Base-by-base conservation (phyloP, 1,140 invertebrate genomes). In the Lamellibrachia luymesi region DNA sequence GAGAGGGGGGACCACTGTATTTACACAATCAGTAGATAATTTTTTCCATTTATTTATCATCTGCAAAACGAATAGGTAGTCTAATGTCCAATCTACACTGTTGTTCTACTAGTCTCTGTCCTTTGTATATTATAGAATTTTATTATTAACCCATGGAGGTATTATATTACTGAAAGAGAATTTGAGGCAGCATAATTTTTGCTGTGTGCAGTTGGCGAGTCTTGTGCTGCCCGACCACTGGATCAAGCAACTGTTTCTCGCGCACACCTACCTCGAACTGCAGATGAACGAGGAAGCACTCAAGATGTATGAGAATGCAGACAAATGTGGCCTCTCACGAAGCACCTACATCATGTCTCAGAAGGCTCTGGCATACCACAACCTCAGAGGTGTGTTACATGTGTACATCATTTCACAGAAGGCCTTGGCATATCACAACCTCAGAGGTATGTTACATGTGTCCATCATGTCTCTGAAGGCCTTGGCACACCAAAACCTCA, bases 181-280 rank as follows among this genome's bases (percentile, higher is more conserved):
- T 56, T 6, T 56, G 6, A 13, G 38, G 38, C 38, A 38, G 38
- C 38, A 38, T 38, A 38, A 38, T 17, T 22, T 80, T 80, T 80
- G 64, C 52, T 56, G 52, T 13, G 6, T 95, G 91, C 95, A 97
- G 97, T 94, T 98, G 64, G 96, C 97, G 93, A 97, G 97, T 17
- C 94, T 98, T 8, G 96, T 97, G 89, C 95, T 99, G 51, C 98
- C 98, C 1, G 97, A 98, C 95, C 98, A 99, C 96, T 99, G 99
- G 99, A 98, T 99, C 97, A 98, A 98, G 96, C 97, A 98, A 93
- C 98, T 99, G 95, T 99, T 99, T 96, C 96, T 98, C 93, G 98
- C 98, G 5, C 98, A 99, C 95, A 98, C 98, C 89, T 99, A 98
- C 96, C 97, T 99, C 91, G 98, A 99, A 95, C 96, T 99, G 91